Evolutionary conservation across 2,797 vertebrate genomes (phyloP), one percentile per base, ranked within the genome.

Genomic region (Liasis olivaceus): DNA sequence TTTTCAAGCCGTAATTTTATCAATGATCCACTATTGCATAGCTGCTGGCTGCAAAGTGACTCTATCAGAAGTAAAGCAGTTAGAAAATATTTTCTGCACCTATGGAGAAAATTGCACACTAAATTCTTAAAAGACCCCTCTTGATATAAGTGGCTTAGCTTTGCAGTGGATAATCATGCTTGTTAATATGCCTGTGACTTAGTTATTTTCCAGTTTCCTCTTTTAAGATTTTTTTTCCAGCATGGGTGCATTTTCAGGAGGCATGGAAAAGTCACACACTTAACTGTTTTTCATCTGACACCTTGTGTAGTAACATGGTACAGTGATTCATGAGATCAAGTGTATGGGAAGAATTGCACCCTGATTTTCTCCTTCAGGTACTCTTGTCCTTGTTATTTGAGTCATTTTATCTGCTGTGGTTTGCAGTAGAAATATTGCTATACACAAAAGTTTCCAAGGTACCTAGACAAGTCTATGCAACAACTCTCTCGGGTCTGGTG

Each of bases 1-100:
- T 88, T 96, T 96, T 96, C 63, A 84, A 92, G 59, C 62, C 28
- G 77, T 97, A 95, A 95, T 95, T 94, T 95, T 62, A 94, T 96
- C 94, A 92, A 88, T 60, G 81, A 93, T 86, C 95, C 93, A 56
- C 66, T 94, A 88, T 54, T 62, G 93, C 85, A 92, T 64, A 92
- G 89, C 91, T 22, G 0, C n/a, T 47, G 72, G 89, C 54, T 94
- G 91, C 86, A 86, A 93, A 86, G 87, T 85, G 81, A 54, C n/a
- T 93, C 91, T 95, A 95, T 93, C 12, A 58, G 93, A 92, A 95
- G 94, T 96, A 94, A 91, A 94, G 69, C 90, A 86, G 92, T 91
- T 94, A 93, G 94, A 90, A 93, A 93, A 95, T 94, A 89, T n/a
- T 11, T 36, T 94, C 81, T 62, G 77, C 42, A 90, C 12, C 84